Conservation (phyloP, 37 sponge, comb jelly and placozoan genomes). For the Axinella damicornis region DNA sequence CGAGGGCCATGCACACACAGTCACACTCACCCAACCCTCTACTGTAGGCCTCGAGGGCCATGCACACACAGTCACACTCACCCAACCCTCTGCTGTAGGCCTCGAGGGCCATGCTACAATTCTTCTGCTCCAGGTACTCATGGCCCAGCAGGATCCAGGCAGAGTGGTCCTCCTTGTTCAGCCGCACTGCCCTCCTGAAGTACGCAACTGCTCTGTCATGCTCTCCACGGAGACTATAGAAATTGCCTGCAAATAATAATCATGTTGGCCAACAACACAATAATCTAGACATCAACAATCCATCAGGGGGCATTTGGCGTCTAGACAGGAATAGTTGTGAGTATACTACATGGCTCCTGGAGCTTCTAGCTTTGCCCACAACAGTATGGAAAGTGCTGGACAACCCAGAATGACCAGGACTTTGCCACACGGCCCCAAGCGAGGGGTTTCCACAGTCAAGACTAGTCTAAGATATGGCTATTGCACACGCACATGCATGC, state of each 20-base stretch:
- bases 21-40: conserved; percentile 81
- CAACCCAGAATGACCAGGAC: too few species aligned
- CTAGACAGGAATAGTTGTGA: too few species aligned
- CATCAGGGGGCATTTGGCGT: too few species aligned
- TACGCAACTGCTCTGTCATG: conserved; percentile 89
- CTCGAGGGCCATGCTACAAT: conserved; percentile 87
- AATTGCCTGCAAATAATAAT: conserved; percentile 65
- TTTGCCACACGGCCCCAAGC: too few species aligned
- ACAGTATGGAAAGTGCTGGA: too few species aligned
- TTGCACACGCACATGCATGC: too few species aligned
- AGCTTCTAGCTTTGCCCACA: too few species aligned
- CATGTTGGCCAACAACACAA: too few species aligned
- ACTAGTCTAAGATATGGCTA: too few species aligned
- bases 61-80: conserved; percentile 42
- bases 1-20: conserved; percentile 78
- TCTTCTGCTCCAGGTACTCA: conserved; percentile 93
- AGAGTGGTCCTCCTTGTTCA: conserved; percentile 77
- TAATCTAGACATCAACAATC: too few species aligned
- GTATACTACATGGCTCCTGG: too few species aligned
- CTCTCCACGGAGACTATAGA: conserved; percentile 88
- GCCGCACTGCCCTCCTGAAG: conserved; percentile 79
- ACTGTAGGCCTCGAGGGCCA: conserved; percentile 92
- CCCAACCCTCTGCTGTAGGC: conserved; percentile 91
- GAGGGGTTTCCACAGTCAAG: too few species aligned
- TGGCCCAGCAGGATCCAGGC: conserved; percentile 96